phyloP scores from a whole-genome alignment of 1,140 invertebrate genomes.

The Galendromus occidentalis region DNA sequence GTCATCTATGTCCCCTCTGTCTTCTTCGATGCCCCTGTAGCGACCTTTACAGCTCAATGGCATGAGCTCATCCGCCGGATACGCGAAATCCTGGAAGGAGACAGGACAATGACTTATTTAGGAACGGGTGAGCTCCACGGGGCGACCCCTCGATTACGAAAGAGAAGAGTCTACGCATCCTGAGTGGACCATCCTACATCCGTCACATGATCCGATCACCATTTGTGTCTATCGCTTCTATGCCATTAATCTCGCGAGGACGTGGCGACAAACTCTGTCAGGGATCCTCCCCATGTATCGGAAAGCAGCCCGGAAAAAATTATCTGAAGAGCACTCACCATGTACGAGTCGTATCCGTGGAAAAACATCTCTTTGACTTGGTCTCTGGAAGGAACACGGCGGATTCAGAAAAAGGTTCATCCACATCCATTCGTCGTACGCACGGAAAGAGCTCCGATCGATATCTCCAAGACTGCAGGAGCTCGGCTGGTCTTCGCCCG shows the following conservation, averaged over 20 bases:
- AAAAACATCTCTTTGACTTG: constrained; percentile 74
- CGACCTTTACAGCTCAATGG: constrained; percentile 82
- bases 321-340: constrained; percentile 38
- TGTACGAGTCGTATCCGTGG: constrained; percentile 89
- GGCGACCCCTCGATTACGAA: not conserved
- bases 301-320: not conserved
- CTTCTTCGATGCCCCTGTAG: constrained; percentile 50
- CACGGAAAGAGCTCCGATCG: too few relatives aligned
- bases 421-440: too few relatives aligned
- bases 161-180: not conserved
- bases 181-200: too few relatives aligned
- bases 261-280: not conserved
- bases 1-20: constrained; percentile 86
- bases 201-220: too few relatives aligned
- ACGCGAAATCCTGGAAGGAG: constrained; percentile 54
- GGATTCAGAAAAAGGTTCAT: too few relatives aligned
- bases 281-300: not conserved
- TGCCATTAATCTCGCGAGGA: not conserved
- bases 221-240: constrained; percentile 2
- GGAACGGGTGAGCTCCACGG: not conserved
- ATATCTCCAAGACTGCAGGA: too few relatives aligned
- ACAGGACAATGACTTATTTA: not conserved
- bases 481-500: too few relatives aligned
- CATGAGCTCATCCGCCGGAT: constrained; percentile 95
- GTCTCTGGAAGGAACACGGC: constrained; percentile 33